A percentile compares a stretch with the other conserved stretches of the same genome.
These are phyloP conservation scores for Drosophila pruinosa DNA, from an alignment of 1,140 invertebrate genomes.

Conservation along the genomic window DNA sequence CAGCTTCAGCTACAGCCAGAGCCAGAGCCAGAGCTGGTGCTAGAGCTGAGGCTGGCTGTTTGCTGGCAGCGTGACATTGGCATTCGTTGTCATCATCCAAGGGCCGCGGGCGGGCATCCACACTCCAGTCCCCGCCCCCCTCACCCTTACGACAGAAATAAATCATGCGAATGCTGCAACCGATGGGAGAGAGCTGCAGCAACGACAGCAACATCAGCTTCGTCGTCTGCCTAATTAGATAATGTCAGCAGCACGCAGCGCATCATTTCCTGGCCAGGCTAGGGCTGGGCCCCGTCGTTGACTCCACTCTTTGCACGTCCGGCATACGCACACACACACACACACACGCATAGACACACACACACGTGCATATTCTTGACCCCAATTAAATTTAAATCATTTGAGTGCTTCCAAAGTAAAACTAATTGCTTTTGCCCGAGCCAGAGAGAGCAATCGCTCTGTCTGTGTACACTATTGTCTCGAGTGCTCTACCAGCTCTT, in stretches of 20 bases:
- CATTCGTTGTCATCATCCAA: slow-evolving; percentile 52
- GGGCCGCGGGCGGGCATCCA: not conserved
- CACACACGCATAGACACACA: not conserved
- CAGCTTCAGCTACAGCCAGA: not conserved
- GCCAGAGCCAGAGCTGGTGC: too few species aligned
- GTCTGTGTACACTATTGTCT: slow-evolving; percentile 7
- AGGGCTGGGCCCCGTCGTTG: not conserved
- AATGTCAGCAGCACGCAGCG: slow-evolving; percentile 66
- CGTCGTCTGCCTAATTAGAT: slow-evolving; percentile 69
- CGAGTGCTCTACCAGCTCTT: slow-evolving; percentile 10
- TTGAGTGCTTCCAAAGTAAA: slow-evolving; percentile 70
- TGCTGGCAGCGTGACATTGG: slow-evolving; percentile 56
- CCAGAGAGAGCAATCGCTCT: not conserved
- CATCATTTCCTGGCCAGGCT: slow-evolving; percentile 32
- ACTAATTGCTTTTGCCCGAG: slow-evolving; percentile 64
- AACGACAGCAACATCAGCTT: not conserved
- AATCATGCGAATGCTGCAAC: slow-evolving; percentile 56
- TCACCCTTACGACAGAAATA: slow-evolving; percentile 33
- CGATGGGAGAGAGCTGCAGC: not conserved
- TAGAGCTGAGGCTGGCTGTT: not conserved
- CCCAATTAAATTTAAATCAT: slow-evolving; percentile 80
- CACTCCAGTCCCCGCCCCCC: not conserved
- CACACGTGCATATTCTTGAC: slow-evolving; percentile 53
- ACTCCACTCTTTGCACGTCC: slow-evolving; percentile 11
- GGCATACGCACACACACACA: not conserved